phyloP scores from a whole-genome alignment of 2,113 vertebrate species.

The Dasyornis broadbenti region DNA sequence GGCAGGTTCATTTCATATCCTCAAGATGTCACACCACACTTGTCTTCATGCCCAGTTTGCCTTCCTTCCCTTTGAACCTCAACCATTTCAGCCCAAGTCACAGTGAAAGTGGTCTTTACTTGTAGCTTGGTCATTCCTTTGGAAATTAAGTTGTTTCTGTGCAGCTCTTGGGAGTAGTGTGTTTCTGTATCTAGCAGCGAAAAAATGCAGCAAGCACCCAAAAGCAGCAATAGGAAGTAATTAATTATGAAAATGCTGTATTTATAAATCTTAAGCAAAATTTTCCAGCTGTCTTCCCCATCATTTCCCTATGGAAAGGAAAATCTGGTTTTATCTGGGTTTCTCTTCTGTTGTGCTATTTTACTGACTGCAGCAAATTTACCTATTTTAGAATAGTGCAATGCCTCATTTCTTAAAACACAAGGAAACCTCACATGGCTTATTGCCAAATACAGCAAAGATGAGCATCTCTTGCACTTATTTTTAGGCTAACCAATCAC shows the following conservation, averaged over 20 bases:
- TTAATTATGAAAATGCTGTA: no score
- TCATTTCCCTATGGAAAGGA: background rate
- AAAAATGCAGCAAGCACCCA: no score
- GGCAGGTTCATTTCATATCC: background rate
- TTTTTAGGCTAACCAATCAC: background rate
- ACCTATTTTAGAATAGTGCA: background rate
- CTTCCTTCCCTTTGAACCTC: background rate
- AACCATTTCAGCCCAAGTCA: background rate
- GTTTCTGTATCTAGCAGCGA: no score
- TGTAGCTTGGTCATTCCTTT: background rate
- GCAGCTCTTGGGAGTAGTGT: no score
- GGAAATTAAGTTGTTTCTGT: no score
- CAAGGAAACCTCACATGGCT: background rate
- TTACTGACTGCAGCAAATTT: background rate
- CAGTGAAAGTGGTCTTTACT: background rate
- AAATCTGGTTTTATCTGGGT: background rate
- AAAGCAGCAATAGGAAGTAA: no score
- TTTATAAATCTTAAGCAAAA: no score
- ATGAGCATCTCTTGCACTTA: background rate
- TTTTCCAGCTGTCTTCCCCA: background rate
- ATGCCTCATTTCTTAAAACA: background rate
- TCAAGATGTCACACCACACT: background rate
- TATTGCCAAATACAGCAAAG: background rate
- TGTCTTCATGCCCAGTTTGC: rapidly evolving
- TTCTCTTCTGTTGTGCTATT: background rate